A percentile compares a stretch with the other conserved stretches of the same genome.
Conservation (phyloP, 2,797 vertebrate species). For the Enteromius afrohamiltoni region DNA sequence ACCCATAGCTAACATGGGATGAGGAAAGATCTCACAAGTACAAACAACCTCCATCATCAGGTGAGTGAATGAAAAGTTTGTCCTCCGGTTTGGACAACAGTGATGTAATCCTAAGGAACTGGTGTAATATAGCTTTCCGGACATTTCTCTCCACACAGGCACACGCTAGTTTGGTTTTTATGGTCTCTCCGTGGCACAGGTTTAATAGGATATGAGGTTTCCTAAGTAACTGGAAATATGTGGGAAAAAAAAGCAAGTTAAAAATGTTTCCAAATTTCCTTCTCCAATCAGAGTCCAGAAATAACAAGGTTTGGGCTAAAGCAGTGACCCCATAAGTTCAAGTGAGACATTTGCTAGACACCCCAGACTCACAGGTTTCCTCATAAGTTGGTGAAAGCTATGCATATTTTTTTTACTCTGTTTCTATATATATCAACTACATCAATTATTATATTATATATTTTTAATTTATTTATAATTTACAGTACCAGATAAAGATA, state of each 20-base stretch:
- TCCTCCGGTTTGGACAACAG: constrained; percentile 33
- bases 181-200: constrained; percentile 54
- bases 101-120: constrained; percentile 37
- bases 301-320: constrained; percentile 70
- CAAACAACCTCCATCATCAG: constrained; percentile 22
- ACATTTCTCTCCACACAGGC: constrained; percentile 34
- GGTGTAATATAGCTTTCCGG: constrained; percentile 33
- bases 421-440: constrained; percentile 25
- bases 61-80: constrained; percentile 29
- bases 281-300: constrained; percentile 57
- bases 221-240: constrained; percentile 49
- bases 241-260: constrained; percentile 48
- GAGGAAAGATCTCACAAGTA: constrained; percentile 40
- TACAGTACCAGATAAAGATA: constrained; percentile 9
- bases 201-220: constrained; percentile 64
- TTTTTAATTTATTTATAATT: not conserved
- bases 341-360: constrained; percentile 54
- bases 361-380: not conserved
- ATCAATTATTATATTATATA: not conserved
- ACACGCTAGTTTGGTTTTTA: constrained; percentile 49
- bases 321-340: constrained; percentile 66
- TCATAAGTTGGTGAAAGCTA: not conserved
- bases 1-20: constrained; percentile 28
- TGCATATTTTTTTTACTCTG: not conserved
- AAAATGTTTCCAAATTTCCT: constrained; percentile 51